Base-by-base conservation (phyloP, 2,888 invertebrate genomes). In the Mythimna loreyi region DNA sequence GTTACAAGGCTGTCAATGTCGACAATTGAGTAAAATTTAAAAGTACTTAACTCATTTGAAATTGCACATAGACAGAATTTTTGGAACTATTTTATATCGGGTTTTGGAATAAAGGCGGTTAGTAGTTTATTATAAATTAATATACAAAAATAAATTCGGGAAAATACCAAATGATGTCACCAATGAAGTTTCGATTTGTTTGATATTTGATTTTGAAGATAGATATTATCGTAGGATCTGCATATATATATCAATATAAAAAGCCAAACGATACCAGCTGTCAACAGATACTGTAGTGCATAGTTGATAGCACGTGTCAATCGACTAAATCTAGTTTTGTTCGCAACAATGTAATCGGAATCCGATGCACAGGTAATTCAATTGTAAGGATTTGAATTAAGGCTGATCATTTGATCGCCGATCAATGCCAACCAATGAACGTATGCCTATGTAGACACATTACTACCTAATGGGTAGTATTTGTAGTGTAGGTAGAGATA, bases 351-450 rank as follows among this genome's bases (percentile, higher is more conserved):
- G 33, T 52, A 52, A 72, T 23, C 33, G 23, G 33, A 23, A 47
- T 60, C 45, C 49, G 11, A 36, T 45, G 56, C 49, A 45, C 21
- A 25, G 36, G 49, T 73, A 73, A 73, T 73, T 75, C 70, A 75
- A 73, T 73, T 73, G 56, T 61, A 45, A 55, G 64, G 72, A 77
- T 75, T 77, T 64, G 58, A 63, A 63, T 63, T 43, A 63, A 61
- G 43, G 13, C 62, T 23, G 47, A 76, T 70, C 73, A 63, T 58
- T 74, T 63, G 77, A 76, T 74, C 64, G 64, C 33, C 8, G 3
- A 58, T 58, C 77, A 74, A 71, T 70, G 74, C 63, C 74, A 58
- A 16, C 13, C 57, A 49, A 30, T 50, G 33, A 62, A n/a, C 23
- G n/a, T 19, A 13, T 50, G 13, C 49, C n/a, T n/a, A n/a, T n/a